Evolutionary conservation across 1,140 invertebrate species (phyloP).

Genomic region (Pachyrhynchus sulphureomaculatus): DNA sequence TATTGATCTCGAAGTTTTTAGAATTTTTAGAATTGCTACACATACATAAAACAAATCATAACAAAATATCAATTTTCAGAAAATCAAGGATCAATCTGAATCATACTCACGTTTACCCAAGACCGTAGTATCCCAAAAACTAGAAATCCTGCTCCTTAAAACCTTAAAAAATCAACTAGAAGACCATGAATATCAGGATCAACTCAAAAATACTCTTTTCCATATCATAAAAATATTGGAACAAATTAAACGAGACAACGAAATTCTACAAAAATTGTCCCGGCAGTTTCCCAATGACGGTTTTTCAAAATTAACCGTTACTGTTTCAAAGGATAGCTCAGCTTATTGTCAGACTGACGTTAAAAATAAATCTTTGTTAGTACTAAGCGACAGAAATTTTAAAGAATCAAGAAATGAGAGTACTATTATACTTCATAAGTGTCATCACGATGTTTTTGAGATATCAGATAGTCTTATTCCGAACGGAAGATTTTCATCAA

Average conservation of each 20-base stretch:
- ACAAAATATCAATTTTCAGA: too few relatives aligned
- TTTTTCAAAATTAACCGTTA: background rate
- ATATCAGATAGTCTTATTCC: too few relatives aligned
- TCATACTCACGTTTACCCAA: background rate
- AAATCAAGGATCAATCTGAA: background rate
- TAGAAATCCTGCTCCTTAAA: background rate
- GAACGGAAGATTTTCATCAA: background rate
- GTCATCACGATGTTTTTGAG: too few relatives aligned
- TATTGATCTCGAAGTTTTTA: too few relatives aligned
- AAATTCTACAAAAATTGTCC: background rate
- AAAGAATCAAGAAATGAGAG: too few relatives aligned
- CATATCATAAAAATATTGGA: background rate
- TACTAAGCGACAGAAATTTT: too few relatives aligned
- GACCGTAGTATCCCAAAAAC: background rate
- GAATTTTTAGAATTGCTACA: too few relatives aligned
- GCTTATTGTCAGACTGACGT: too few relatives aligned
- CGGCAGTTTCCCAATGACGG: background rate
- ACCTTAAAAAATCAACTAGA: background rate
- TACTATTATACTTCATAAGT: too few relatives aligned
- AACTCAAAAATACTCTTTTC: background rate
- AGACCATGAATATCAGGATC: background rate
- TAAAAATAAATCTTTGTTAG: too few relatives aligned
- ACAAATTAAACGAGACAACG: background rate
- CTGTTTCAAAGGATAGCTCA: background rate
- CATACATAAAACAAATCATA: too few relatives aligned